Evolutionary conservation across 1,140 invertebrate genomes (phyloP).

Genomic region (Lanistes nyassanus): DNA sequence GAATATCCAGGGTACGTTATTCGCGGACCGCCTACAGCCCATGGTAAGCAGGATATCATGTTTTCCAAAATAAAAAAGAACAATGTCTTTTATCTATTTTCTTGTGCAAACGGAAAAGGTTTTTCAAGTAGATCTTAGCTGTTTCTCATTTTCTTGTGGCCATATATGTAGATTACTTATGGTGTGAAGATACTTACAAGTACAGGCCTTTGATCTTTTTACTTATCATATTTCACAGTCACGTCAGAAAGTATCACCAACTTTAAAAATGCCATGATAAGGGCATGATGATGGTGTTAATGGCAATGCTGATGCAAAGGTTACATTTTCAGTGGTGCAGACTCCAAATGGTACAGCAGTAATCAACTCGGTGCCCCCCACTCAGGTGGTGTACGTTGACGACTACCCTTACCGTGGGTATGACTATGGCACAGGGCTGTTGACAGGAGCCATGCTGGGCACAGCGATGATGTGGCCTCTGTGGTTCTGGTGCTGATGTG

Average conservation of each 20-base stretch:
- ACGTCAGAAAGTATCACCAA: background rate
- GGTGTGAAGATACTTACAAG: background rate
- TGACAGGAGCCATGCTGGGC: no score
- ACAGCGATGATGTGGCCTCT: no score
- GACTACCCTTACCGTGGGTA: no score
- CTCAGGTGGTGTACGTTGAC: conserved; percentile 33
- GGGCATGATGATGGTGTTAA: background rate
- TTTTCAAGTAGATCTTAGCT: background rate
- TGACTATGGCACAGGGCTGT: no score
- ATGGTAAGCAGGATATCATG: conserved; percentile 16
- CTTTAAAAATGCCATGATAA: background rate
- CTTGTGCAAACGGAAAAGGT: background rate
- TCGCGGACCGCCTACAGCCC: conserved; percentile 9
- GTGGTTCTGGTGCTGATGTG: no score
- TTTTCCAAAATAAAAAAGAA: background rate
- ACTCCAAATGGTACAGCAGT: conserved; percentile 23
- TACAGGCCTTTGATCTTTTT: background rate
- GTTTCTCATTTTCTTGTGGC: background rate
- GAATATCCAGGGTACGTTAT: conserved; percentile 31
- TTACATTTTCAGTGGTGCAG: conserved; percentile 27
- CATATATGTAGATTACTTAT: background rate
- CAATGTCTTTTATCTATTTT: background rate
- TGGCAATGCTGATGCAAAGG: background rate
- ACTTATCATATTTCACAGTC: background rate
- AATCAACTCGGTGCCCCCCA: conserved; percentile 19